Conservation (phyloP, 1,140 invertebrate genomes). For the Ostrea denselamellosa region DNA sequence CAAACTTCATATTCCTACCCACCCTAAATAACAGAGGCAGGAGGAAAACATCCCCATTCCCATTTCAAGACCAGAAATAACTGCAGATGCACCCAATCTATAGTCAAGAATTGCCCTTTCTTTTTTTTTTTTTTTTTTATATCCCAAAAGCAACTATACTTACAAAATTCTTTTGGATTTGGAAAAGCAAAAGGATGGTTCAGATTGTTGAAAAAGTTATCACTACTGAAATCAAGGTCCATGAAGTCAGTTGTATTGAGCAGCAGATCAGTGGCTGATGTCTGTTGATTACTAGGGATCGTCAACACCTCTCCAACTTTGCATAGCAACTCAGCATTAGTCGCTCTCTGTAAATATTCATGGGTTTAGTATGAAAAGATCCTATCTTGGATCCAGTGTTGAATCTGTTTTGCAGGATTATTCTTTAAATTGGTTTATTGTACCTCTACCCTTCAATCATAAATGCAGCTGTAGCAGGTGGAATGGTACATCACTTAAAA, state of each 20-base stretch:
- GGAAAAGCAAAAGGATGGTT: conserved; percentile 96
- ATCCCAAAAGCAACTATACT: conserved; percentile 63
- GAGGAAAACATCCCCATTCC: too few species aligned
- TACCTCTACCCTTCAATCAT: too few species aligned
- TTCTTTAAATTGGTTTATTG: too few species aligned
- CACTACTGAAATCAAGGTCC: conserved; percentile 90
- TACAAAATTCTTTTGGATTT: conserved; percentile 97
- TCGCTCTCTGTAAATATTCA: conserved; percentile 39
- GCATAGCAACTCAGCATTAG: conserved; percentile 60
- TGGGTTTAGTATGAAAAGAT: too few species aligned
- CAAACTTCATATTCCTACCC: too few species aligned
- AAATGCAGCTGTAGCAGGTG: too few species aligned
- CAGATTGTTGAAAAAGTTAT: conserved; percentile 80
- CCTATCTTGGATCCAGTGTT: too few species aligned
- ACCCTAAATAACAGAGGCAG: too few species aligned
- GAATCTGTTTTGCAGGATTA: too few species aligned
- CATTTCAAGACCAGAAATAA: neutral
- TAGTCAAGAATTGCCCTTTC: neutral
- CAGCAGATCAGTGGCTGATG: conserved; percentile 67
- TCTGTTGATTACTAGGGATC: conserved; percentile 58
- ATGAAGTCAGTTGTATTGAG: conserved; percentile 65
- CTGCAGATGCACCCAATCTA: neutral
- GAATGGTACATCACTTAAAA: too few species aligned
- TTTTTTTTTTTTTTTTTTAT: too few species aligned
- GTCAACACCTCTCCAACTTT: conserved; percentile 59